Evolutionary conservation across 2,113 vertebrate genomes (phyloP).

Genomic region (Toxostoma redivivum): DNA sequence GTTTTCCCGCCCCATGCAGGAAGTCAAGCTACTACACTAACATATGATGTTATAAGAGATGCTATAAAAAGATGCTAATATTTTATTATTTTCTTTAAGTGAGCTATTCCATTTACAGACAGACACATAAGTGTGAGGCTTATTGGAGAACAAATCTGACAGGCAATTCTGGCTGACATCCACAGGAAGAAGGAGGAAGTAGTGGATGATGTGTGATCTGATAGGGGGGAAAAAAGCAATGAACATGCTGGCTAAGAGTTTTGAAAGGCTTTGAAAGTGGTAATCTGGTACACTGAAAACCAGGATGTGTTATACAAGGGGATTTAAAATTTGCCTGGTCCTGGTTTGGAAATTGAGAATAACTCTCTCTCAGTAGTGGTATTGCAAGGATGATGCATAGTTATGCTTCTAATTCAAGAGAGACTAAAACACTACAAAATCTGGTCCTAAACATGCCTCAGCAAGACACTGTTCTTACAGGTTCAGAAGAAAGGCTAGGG

Average conservation of each 20-base stretch:
- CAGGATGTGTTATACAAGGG: not conserved
- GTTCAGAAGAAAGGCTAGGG: not conserved
- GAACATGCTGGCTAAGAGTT: not conserved
- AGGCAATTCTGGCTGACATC: not conserved
- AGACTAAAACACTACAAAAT: not conserved
- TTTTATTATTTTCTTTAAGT: not conserved
- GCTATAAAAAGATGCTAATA: not conserved
- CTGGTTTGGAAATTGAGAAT: not conserved
- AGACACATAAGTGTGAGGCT: not conserved
- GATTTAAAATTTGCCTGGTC: not conserved
- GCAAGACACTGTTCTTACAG: not conserved
- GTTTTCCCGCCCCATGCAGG: not conserved
- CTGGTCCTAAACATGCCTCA: not conserved
- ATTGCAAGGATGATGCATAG: rapidly evolving
- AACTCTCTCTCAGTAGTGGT: not conserved
- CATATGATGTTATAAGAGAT: not conserved
- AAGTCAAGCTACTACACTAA: not conserved
- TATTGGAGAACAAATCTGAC: not conserved
- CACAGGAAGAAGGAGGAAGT: not conserved
- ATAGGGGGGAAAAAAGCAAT: not conserved
- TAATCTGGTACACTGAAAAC: not conserved
- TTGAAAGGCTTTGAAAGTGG: not conserved
- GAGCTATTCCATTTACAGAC: not conserved
- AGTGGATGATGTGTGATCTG: not conserved
- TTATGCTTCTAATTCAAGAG: not conserved